phyloP scores from a whole-genome alignment of 2,888 invertebrate species.

The Hydroisotoma schaefferi region DNA sequence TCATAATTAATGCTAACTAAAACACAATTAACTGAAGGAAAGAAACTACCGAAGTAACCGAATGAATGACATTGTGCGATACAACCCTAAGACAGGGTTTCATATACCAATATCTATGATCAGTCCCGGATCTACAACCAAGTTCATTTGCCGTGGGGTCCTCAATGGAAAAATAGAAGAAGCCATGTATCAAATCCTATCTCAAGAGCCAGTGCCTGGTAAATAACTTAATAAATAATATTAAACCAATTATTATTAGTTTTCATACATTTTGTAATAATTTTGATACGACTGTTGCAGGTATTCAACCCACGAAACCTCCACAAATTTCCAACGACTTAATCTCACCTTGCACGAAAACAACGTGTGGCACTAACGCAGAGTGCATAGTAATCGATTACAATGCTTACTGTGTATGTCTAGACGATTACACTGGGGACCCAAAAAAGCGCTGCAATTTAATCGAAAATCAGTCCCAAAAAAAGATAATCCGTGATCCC shows the following conservation, averaged over 20 bases:
- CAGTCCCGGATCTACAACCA: slow-evolving; percentile 19
- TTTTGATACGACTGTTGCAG: neutral
- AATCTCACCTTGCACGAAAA: slow-evolving; percentile 24
- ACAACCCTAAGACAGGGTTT: slow-evolving; percentile 38
- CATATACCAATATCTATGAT: slow-evolving; percentile 22
- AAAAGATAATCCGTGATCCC: slow-evolving; percentile 52
- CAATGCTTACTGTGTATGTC: slow-evolving; percentile 39
- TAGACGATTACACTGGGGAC: slow-evolving; percentile 42
- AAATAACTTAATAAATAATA: too few species aligned
- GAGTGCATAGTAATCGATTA: slow-evolving; percentile 41
- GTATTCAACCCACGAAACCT: neutral
- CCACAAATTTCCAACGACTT: neutral
- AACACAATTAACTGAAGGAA: too few species aligned
- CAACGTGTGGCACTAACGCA: slow-evolving; percentile 34
- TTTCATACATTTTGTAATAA: too few species aligned
- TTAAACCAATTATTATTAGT: too few species aligned
- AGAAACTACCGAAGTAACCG: slow-evolving; percentile 20
- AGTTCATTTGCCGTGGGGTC: slow-evolving; percentile 36
- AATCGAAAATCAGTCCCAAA: slow-evolving; percentile 25
- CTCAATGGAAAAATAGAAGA: slow-evolving; percentile 33
- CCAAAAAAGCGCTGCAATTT: slow-evolving; percentile 21
- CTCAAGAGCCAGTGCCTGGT: neutral
- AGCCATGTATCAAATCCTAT: slow-evolving; percentile 21
- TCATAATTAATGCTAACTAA: too few species aligned
- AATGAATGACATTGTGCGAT: slow-evolving; percentile 30